phyloP scores from a whole-genome alignment of 2,888 invertebrate species.

The Bugulina stolonifera region DNA sequence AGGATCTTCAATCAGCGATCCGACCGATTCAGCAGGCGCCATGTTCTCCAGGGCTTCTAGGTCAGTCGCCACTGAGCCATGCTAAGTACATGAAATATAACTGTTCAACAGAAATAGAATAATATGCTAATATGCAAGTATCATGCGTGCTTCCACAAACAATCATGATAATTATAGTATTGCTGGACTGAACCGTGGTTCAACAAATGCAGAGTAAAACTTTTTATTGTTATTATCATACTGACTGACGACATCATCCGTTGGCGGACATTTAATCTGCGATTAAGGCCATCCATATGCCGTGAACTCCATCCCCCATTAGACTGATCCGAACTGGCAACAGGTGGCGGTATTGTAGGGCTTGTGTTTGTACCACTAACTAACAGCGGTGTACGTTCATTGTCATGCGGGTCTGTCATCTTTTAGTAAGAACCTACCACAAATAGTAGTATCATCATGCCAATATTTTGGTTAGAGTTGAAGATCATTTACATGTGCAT shows the following conservation, averaged over 20 bases:
- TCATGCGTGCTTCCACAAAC: too few relatives aligned
- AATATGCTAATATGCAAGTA: too few relatives aligned
- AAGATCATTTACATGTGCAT: too few relatives aligned
- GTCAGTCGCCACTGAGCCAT: constrained; percentile 5
- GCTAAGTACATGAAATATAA: background rate
- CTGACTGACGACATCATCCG: background rate
- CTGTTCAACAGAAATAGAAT: too few relatives aligned
- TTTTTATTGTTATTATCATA: too few relatives aligned
- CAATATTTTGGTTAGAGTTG: too few relatives aligned
- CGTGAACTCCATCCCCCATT: background rate
- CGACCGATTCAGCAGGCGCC: background rate
- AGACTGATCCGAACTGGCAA: background rate
- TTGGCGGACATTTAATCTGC: background rate
- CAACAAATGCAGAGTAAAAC: too few relatives aligned
- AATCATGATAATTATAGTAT: too few relatives aligned
- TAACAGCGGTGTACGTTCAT: background rate
- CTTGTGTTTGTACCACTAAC: background rate
- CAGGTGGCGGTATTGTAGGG: background rate
- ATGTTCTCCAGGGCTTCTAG: background rate
- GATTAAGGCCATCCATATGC: background rate
- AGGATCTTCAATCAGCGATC: background rate
- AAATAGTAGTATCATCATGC: too few relatives aligned
- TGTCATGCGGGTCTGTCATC: background rate
- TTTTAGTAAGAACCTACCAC: too few relatives aligned
- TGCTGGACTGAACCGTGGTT: too few relatives aligned